Evolutionary conservation across 2,888 invertebrate genomes (phyloP), one percentile per base, ranked within the genome.

Genomic region (Ochlodes sylvanus): DNA sequence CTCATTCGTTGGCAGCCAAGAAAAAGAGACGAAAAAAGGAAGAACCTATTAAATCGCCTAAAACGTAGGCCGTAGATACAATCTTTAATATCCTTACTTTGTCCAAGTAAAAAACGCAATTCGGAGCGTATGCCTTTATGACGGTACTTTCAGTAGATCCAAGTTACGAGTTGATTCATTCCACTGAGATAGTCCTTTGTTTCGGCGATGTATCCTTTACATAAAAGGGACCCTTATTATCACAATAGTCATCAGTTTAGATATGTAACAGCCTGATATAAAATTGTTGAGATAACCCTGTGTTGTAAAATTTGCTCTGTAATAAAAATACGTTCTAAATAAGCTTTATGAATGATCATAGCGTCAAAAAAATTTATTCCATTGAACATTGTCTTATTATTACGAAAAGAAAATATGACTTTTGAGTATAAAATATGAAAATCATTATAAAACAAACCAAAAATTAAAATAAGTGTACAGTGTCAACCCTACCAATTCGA

Each of bases 111-210:
- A 44, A 44, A 44, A 44, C 15, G 44, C 44, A 44, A 44, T 44
- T 44, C 7, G 15, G 44, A 44, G 44, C 44, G 7, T 50, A 85
- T 79, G 83, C 77, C 81, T 84, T 84, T 85, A 85, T 82, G 80
- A 82, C 83, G 76, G 79, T 75, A 79, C 78, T 74, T 77, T 76
- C 50, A 50, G 50, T 50, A 50, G 17, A 10, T 9, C n/a, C 70
- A 80, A 84, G 81, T 84, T 83, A 84, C 80, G 74, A 76, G 77
- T 73, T 50, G 17, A 50, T 50, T 50, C 73, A 77, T 79, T 78
- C 78, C 82, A 78, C 80, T 82, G 78, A 80, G 78, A 82, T 79
- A 79, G 80, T 73, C 75, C 77, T 83, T 82, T 83, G 82, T 82
- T 78, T 79, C 74, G 75, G 72, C 71, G 73, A 76, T 76, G 70